phyloP scores from a whole-genome alignment of 2,888 invertebrate genomes.

The Halictus quadricinctus region DNA sequence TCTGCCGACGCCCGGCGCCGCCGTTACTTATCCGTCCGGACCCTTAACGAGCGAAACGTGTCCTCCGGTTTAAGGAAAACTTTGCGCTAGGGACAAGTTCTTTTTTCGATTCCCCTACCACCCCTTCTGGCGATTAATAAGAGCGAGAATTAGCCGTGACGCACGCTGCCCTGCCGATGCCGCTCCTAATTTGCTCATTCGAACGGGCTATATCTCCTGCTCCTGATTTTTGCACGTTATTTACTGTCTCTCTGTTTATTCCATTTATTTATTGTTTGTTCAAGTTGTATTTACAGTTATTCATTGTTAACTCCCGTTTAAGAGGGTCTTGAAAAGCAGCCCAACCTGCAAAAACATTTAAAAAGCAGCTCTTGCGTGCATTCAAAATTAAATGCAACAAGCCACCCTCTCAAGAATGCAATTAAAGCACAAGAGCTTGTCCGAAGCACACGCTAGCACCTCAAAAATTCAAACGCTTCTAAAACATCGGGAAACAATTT shows the following conservation, averaged over 20 bases:
- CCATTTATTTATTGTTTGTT: no score
- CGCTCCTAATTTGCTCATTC: neutral
- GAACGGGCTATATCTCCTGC: neutral
- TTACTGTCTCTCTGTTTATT: neutral
- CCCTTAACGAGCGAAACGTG: slow-evolving; percentile 67
- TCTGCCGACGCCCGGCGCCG: slow-evolving; percentile 51
- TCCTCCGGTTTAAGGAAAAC: slow-evolving; percentile 59
- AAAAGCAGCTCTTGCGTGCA: no score
- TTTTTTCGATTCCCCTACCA: slow-evolving; percentile 25
- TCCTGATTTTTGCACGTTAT: neutral
- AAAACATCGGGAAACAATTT: neutral
- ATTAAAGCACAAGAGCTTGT: no score
- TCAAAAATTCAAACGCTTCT: no score
- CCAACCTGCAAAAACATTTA: no score
- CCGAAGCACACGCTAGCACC: no score
- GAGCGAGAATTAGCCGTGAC: slow-evolving; percentile 7
- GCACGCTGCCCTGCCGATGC: neutral
- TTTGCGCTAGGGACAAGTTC: slow-evolving; percentile 28
- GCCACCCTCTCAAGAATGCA: no score
- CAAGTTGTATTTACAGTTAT: no score
- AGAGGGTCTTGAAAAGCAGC: no score
- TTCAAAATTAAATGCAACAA: no score
- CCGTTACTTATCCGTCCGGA: slow-evolving; percentile 65
- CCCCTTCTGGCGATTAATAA: slow-evolving; percentile 6
- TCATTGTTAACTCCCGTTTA: no score